Evolutionary conservation across 2,888 invertebrate genomes (phyloP), one percentile per base, ranked within the genome.

Genomic region (Drosophila kanekoi): DNA sequence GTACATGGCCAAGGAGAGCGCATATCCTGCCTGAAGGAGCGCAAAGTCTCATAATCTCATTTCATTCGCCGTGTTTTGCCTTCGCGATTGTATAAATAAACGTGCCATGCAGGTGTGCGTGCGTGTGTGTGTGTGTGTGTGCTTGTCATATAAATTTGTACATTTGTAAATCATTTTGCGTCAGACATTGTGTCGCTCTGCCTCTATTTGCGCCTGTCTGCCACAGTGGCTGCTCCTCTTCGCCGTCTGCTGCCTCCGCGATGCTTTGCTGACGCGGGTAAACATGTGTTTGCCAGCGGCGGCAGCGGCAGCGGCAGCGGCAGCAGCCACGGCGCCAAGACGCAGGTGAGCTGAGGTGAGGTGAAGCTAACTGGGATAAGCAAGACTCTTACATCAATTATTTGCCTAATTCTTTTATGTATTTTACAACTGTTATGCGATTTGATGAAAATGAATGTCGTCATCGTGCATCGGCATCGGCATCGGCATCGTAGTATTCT

Each of bases 231-330:
- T 70, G 78, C 66, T 48, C 48, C 59, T 65, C 73, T 70, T 63
- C 83, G 87, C 83, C 73, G 87, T 81, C 84, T 86, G 80, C 49
- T 82, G 83, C 64, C 72, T 56, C 61, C 77, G 86, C 63, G 80
- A 73, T 83, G 81, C 83, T 76, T 82, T 81, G 88, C 86, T 83
- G 86, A 87, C 85, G 83, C 77, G 84, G 79, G 87, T 72, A 87
- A 87, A 84, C 87, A 81, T 64, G 69, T 81, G 74, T 72, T 59
- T 63, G 57, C 11, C 59, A 60, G 47, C 52, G n/a, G n/a, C n/a
- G n/a, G n/a, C n/a, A n/a, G n/a, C n/a, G n/a, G n/a, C n/a, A n/a
- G n/a, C n/a, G n/a, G n/a, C n/a, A 58, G 33, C 33, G 51, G 35
- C 41, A 58, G 44, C 20, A 41, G 16, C 41, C 4, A 20, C 20